phyloP scores from a whole-genome alignment of 1,140 invertebrate species.

The Cheumatopsyche charites region DNA sequence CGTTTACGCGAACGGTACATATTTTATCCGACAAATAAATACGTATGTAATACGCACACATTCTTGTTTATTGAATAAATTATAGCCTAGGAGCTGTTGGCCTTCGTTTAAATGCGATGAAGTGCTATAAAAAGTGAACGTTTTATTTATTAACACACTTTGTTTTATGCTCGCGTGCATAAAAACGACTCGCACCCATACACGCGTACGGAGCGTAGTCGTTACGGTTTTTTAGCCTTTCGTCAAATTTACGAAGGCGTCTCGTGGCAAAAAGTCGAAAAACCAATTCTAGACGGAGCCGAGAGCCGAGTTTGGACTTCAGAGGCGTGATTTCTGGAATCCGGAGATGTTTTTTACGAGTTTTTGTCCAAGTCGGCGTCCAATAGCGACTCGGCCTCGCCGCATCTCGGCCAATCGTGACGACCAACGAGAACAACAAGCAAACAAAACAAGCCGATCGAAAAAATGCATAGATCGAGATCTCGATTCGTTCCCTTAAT shows the following conservation, averaged over 20 bases:
- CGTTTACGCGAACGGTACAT: no score
- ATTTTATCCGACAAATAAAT: no score
- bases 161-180: constrained; percentile 31
- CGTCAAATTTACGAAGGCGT: constrained; percentile 27
- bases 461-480: background rate
- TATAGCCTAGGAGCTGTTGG: constrained; percentile 22
- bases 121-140: constrained; percentile 30
- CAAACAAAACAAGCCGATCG: background rate
- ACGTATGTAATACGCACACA: background rate
- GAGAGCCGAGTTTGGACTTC: background rate
- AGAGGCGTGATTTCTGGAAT: constrained; percentile 35
- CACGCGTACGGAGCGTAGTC: background rate
- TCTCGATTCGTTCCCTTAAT: constrained; percentile 12
- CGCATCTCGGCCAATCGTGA: constrained; percentile 23
- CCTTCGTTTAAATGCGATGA: constrained; percentile 26
- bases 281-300: background rate
- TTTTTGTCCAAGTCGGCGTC: background rate
- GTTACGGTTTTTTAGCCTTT: background rate
- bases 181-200: constrained; percentile 17
- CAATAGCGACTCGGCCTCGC: constrained; percentile 12
- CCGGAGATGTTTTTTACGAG: constrained; percentile 7
- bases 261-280: background rate
- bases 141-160: constrained; percentile 31
- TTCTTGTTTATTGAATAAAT: constrained; percentile 6
- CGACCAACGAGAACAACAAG: background rate